Conservation (phyloP, 2,113 vertebrate species). For the Otis tarda region DNA sequence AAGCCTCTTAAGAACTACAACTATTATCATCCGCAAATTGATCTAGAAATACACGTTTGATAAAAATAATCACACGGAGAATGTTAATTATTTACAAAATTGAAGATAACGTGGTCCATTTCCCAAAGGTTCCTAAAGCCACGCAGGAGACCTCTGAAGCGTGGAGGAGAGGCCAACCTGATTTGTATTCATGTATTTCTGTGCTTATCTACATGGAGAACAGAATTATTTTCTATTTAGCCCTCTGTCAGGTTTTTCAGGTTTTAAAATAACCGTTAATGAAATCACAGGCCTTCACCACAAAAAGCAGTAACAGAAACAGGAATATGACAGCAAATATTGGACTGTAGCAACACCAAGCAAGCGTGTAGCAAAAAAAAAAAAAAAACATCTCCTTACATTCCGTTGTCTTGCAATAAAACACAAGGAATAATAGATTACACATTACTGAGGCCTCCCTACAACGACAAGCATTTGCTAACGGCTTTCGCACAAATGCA, state of each 20-base stretch:
- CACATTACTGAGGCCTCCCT: background rate
- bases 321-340: background rate
- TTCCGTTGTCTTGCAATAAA: background rate
- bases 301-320: background rate
- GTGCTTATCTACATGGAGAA: conserved; percentile 22
- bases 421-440: background rate
- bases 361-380: background rate
- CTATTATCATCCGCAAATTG: background rate
- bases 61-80: background rate
- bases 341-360: background rate
- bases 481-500: background rate
- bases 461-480: background rate
- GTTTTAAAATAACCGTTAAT: conserved; percentile 34
- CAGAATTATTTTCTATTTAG: conserved; percentile 26
- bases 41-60: background rate
- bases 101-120: background rate
- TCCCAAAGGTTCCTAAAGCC: background rate
- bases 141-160: background rate
- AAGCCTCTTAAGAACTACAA: background rate
- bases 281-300: conserved; percentile 30
- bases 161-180: background rate
- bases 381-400: background rate
- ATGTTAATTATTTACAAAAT: background rate
- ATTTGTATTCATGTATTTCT: conserved; percentile 24
- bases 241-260: background rate